These are phyloP conservation scores for Drosophila ficusphila DNA, from an alignment of 1,140 invertebrate genomes.

Conservation along the genomic window DNA sequence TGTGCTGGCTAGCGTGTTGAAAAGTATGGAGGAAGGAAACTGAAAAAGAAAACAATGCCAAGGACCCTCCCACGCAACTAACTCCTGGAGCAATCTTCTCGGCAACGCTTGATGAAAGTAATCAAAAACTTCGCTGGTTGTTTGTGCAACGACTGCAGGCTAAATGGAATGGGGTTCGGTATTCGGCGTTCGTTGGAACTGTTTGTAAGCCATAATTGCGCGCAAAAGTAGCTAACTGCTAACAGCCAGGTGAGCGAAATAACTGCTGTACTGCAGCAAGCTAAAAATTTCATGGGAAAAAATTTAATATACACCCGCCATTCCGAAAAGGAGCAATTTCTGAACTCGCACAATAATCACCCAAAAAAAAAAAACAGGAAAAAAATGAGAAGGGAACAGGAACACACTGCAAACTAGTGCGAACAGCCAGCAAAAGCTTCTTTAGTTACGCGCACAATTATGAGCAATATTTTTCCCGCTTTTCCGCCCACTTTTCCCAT, in stretches of 20 bases:
- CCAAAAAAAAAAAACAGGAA: no score
- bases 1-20: constrained; percentile 27
- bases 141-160: constrained; percentile 62
- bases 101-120: constrained; percentile 64
- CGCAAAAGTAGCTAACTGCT: constrained; percentile 66
- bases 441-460: constrained; percentile 56
- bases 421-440: constrained; percentile 47
- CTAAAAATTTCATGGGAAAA: constrained; percentile 53
- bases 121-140: constrained; percentile 65
- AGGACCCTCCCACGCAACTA: constrained; percentile 11
- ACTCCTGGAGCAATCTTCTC: constrained; percentile 18
- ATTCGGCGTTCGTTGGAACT: constrained; percentile 47
- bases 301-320: constrained; percentile 57
- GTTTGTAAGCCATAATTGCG: constrained; percentile 78
- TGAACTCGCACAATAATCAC: constrained; percentile 26
- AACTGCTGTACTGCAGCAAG: constrained; percentile 20
- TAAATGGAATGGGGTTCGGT: constrained; percentile 9
- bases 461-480: constrained; percentile 44
- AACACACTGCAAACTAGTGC: constrained; percentile 29
- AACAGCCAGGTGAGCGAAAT: constrained; percentile 36
- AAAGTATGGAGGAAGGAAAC: not conserved
- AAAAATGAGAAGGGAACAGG: no score
- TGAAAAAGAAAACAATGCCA: constrained; percentile 4
- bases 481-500: constrained; percentile 5
- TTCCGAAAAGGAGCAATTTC: not conserved